A percentile compares a stretch with the other conserved stretches of the same genome.
phyloP scores from a whole-genome alignment of 2,888 invertebrate genomes.

The Epinotia brunnichana region DNA sequence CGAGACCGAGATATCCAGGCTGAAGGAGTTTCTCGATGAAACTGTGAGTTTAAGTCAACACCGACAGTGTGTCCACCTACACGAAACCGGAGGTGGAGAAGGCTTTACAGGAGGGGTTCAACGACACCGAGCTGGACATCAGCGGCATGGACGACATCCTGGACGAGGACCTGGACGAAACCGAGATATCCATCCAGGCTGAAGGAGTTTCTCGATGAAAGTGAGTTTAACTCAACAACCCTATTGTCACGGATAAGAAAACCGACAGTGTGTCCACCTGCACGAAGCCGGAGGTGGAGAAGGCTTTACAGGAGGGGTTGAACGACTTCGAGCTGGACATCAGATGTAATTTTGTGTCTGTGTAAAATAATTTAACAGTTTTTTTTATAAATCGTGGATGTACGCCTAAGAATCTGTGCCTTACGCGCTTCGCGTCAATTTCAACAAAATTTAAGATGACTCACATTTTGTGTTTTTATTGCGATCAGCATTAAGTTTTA shows the following conservation, averaged over 20 bases:
- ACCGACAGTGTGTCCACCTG: slow-evolving; percentile 64
- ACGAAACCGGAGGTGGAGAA: slow-evolving; percentile 63
- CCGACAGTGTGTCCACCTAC: slow-evolving; percentile 63
- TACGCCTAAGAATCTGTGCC: too few species aligned
- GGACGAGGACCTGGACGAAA: slow-evolving; percentile 74
- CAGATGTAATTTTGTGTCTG: slow-evolving; percentile 52
- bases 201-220: slow-evolving; percentile 75
- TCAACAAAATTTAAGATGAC: too few species aligned
- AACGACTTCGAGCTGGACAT: slow-evolving; percentile 61
- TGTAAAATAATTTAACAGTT: too few species aligned
- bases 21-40: too few species aligned
- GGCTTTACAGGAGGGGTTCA: slow-evolving; percentile 58
- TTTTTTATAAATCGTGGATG: too few species aligned
- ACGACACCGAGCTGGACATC: slow-evolving; percentile 59
- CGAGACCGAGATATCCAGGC: too few species aligned
- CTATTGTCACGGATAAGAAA: slow-evolving; percentile 65
- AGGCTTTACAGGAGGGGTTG: slow-evolving; percentile 57
- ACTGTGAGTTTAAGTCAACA: too few species aligned
- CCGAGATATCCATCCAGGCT: slow-evolving; percentile 65
- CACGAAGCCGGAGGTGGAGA: slow-evolving; percentile 63
- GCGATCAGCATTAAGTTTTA: too few species aligned
- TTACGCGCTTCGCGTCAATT: too few species aligned
- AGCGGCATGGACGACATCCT: slow-evolving; percentile 65
- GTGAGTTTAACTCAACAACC: slow-evolving; percentile 53
- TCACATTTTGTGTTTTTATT: too few species aligned